phyloP scores from a whole-genome alignment of 2,797 vertebrate species.

The Tokudaia muenninki region DNA sequence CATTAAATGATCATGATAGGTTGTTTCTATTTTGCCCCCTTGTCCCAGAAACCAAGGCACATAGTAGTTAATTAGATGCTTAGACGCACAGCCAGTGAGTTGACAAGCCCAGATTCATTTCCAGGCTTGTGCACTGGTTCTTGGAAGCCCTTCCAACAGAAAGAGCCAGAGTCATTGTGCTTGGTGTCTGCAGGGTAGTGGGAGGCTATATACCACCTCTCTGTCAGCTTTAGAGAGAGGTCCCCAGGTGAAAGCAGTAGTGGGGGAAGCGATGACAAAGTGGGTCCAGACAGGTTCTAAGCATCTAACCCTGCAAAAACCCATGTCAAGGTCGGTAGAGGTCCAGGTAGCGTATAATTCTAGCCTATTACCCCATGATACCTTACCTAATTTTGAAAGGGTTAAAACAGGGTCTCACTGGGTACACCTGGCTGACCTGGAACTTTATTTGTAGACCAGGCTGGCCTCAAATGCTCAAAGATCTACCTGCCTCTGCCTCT shows the following conservation, averaged over 20 bases:
- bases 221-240: conserved; percentile 1
- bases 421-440: not conserved
- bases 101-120: not conserved
- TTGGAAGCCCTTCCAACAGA: not conserved
- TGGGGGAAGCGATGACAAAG: not conserved
- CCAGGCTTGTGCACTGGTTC: not conserved
- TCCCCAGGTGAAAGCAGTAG: not conserved
- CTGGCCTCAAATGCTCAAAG: not conserved
- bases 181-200: not conserved
- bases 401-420: not conserved
- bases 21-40: not conserved
- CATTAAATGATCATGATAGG: not conserved
- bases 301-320: not conserved
- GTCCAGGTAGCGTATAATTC: not conserved
- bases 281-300: not conserved
- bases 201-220: not conserved
- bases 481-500: not conserved
- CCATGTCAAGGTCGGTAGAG: not conserved
- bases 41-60: conserved; percentile 33
- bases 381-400: not conserved
- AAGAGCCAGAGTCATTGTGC: not conserved
- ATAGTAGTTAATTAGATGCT: not conserved
- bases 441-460: not conserved
- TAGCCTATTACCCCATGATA: not conserved
- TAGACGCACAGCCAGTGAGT: not conserved